Percentiles rank a stretch among this genome's conserved stretches.
Conservation (phyloP, 2,888 invertebrate species). For the Molorchus minor region DNA sequence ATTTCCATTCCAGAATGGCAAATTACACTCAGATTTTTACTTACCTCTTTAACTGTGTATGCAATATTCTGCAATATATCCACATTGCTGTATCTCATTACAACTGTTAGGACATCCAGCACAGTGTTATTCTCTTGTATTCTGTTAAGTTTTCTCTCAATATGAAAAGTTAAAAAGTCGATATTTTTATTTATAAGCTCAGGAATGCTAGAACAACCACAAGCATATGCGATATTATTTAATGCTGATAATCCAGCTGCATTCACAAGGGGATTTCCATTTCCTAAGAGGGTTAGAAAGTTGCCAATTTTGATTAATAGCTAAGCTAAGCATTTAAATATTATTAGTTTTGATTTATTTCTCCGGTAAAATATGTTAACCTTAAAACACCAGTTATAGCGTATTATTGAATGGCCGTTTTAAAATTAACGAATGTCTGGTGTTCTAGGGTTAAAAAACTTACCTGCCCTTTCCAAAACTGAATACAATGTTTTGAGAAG, state of each 20-base stretch:
- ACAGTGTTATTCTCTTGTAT: slow-evolving; percentile 72
- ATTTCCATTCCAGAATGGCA: too few species aligned
- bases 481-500: slow-evolving; percentile 74
- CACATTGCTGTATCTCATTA: slow-evolving; percentile 75
- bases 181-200: slow-evolving; percentile 74
- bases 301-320: too few species aligned
- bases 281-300: slow-evolving; percentile 66
- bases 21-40: too few species aligned
- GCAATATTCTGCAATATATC: slow-evolving; percentile 73
- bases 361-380: too few species aligned
- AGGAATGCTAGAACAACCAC: slow-evolving; percentile 66
- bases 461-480: slow-evolving; percentile 78
- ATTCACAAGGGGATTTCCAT: slow-evolving; percentile 71
- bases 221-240: slow-evolving; percentile 67
- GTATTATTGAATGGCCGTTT: too few species aligned
- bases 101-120: slow-evolving; percentile 75
- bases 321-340: background rate
- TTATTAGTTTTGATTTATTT: too few species aligned
- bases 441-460: too few species aligned
- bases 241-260: slow-evolving; percentile 70
- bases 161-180: slow-evolving; percentile 78
- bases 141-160: slow-evolving; percentile 72
- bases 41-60: slow-evolving; percentile 75
- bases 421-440: too few species aligned
- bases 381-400: too few species aligned